These are phyloP conservation scores for Drosophila trichaetosa DNA, from an alignment of 2,888 invertebrate genomes.

Conservation along the genomic window DNA sequence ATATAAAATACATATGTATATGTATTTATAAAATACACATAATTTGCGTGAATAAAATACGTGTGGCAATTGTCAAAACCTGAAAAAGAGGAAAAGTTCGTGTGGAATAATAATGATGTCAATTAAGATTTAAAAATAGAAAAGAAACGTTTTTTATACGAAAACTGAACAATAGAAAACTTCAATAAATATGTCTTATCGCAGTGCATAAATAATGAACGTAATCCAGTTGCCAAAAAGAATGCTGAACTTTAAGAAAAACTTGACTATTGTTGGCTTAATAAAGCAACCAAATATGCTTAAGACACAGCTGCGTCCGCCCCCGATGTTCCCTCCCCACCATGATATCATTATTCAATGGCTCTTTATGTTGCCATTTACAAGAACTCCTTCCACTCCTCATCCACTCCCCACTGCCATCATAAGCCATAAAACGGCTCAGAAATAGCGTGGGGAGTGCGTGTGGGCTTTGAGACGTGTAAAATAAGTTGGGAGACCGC, in stretches of 20 bases:
- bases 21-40: not conserved
- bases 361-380: conserved; percentile 10
- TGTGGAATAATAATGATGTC: not conserved
- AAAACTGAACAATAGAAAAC: not conserved
- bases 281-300: conserved; percentile 30
- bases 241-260: conserved; percentile 4
- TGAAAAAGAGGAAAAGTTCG: not conserved
- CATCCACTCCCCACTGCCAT: not conserved
- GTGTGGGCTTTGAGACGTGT: conserved; percentile 54
- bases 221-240: not conserved
- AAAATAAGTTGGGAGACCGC: conserved; percentile 36
- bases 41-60: not conserved
- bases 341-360: conserved; percentile 44
- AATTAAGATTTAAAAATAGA: not conserved
- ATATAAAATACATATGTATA: not conserved
- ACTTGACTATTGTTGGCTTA: conserved; percentile 24
- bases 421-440: conserved; percentile 45
- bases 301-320: conserved; percentile 34
- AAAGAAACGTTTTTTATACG: not conserved
- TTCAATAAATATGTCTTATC: conserved; percentile 2
- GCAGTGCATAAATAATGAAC: not conserved
- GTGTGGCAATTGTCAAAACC: not conserved
- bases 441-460: conserved; percentile 41
- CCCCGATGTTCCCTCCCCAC: not conserved
- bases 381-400: not conserved